phyloP scores from a whole-genome alignment of 1,140 invertebrate genomes.

The Neodiprion virginianus region DNA sequence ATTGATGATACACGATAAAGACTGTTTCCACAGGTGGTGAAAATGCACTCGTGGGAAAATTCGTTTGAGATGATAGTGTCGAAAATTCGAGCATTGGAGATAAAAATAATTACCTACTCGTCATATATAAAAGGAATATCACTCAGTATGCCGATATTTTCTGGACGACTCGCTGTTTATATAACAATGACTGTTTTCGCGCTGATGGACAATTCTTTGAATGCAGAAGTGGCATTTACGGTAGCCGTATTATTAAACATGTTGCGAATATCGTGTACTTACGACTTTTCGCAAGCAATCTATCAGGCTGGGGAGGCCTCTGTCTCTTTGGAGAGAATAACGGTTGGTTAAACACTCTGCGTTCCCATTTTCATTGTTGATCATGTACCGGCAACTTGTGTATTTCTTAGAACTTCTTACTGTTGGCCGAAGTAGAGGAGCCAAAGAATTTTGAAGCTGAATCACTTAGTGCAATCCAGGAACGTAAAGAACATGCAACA shows the following conservation, averaged over 20 bases:
- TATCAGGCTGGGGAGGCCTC: constrained; percentile 70
- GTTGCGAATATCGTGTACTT: constrained; percentile 67
- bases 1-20: too few relatives aligned
- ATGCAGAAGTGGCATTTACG: constrained; percentile 68
- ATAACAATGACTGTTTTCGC: constrained; percentile 76
- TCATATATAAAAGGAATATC: constrained; percentile 77
- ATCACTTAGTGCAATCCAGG: background rate
- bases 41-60: constrained; percentile 83
- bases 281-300: constrained; percentile 77
- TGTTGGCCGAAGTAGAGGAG: constrained; percentile 66
- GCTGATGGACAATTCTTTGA: constrained; percentile 70
- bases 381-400: background rate
- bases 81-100: constrained; percentile 67
- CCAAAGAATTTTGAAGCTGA: background rate
- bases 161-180: constrained; percentile 76
- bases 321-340: constrained; percentile 70
- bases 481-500: background rate
- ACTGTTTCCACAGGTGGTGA: constrained; percentile 66
- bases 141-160: constrained; percentile 73
- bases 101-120: constrained; percentile 70
- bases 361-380: background rate
- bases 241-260: constrained; percentile 76
- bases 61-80: constrained; percentile 69
- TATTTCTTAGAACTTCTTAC: constrained; percentile 66
- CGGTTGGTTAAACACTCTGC: constrained; percentile 34